Conservation (phyloP, 2,113 vertebrate species). For the Empidonax traillii region DNA sequence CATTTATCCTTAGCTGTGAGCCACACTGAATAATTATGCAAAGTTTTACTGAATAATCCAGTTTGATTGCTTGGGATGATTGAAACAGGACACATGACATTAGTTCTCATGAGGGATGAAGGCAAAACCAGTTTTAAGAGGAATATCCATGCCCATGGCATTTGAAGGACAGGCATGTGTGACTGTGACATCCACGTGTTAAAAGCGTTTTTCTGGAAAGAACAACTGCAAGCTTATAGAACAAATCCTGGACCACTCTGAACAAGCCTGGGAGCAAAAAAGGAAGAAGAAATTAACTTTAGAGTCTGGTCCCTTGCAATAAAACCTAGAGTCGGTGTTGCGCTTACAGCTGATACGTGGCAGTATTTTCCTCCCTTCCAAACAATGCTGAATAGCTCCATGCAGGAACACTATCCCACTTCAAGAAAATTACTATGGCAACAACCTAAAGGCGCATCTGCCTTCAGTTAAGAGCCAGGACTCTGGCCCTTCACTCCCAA, state of each 20-base stretch:
- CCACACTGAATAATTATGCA: background rate
- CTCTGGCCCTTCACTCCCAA: background rate
- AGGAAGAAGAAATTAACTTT: background rate
- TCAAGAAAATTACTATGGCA: background rate
- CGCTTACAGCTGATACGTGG: background rate
- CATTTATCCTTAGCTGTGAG: background rate
- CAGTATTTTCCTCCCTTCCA: background rate
- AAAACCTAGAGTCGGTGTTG: background rate
- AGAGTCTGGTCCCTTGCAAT: background rate
- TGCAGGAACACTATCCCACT: background rate
- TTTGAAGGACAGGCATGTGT: background rate
- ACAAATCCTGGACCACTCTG: background rate
- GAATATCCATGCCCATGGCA: background rate
- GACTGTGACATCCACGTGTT: background rate
- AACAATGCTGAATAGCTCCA: background rate
- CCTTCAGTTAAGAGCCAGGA: background rate
- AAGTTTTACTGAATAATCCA: background rate
- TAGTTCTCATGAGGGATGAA: background rate
- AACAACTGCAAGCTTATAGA: background rate
- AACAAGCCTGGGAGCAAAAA: background rate
- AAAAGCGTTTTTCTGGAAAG: background rate
- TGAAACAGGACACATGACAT: background rate
- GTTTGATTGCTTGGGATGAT: background rate
- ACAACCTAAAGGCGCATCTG: background rate
- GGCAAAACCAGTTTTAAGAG: background rate